Conservation (phyloP, 2,113 vertebrate genomes). For the Mesoclemmys tuberculata region DNA sequence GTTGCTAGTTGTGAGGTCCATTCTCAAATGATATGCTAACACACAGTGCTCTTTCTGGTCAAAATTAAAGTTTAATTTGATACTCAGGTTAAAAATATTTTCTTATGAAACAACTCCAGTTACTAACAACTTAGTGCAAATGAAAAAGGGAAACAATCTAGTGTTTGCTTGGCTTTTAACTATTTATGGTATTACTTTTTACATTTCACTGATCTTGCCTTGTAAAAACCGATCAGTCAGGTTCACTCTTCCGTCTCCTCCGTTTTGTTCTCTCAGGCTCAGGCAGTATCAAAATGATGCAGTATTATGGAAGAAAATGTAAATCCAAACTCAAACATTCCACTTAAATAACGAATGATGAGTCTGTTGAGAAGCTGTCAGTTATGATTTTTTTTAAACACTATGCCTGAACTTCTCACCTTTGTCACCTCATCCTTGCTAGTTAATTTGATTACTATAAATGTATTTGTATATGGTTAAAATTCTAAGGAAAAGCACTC, state of each 20-base stretch:
- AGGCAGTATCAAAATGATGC: not conserved
- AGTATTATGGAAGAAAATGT: not conserved
- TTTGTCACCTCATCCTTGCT: not conserved
- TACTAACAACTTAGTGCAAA: not conserved
- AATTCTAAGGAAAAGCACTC: not conserved
- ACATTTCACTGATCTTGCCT: fast-evolving
- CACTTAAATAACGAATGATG: not conserved
- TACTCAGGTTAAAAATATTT: not conserved
- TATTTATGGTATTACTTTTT: not conserved
- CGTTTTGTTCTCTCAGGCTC: not conserved
- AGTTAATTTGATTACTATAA: not conserved
- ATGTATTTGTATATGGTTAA: not conserved
- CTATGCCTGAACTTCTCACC: not conserved
- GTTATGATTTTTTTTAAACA: not conserved
- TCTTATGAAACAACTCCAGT: not conserved
- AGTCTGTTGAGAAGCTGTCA: no score
- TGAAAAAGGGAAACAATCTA: not conserved
- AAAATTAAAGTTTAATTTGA: not conserved
- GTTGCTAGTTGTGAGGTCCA: not conserved
- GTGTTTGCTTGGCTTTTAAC: not conserved
- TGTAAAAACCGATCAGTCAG: not conserved
- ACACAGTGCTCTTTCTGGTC: not conserved
- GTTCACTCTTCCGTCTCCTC: not conserved
- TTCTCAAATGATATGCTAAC: not conserved
- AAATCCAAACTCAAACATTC: not conserved